Conservation (phyloP, 2,888 invertebrate species). For the Tenthredo notha region DNA sequence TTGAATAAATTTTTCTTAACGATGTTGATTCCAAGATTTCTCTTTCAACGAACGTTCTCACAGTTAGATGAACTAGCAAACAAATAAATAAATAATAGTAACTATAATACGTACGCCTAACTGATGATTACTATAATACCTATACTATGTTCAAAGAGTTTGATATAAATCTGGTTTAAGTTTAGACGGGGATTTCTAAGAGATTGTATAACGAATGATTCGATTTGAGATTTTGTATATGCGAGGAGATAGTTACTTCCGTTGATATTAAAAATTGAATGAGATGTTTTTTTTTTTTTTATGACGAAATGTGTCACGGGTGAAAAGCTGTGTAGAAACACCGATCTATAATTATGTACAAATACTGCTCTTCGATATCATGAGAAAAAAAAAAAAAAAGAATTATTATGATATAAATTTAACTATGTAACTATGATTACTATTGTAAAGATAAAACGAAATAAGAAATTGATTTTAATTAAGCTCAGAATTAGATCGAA, state of each 20-base stretch:
- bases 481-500: slow-evolving; percentile 18
- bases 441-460: slow-evolving; percentile 28
- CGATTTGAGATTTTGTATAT: background rate
- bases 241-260: slow-evolving; percentile 18
- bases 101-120: background rate
- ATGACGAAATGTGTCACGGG: background rate
- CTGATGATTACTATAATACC: slow-evolving; percentile 7
- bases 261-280: slow-evolving; percentile 7
- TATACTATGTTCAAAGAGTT: background rate
- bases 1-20: background rate
- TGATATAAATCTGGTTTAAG: background rate
- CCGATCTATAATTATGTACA: background rate
- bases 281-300: background rate
- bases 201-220: background rate
- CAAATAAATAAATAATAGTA: background rate
- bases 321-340: background rate
- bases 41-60: slow-evolving; percentile 23
- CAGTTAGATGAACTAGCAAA: background rate
- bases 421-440: background rate
- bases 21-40: background rate
- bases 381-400: background rate
- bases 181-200: background rate
- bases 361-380: background rate
- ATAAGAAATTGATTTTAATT: slow-evolving; percentile 1
- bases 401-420: background rate